These are phyloP conservation scores for Macrosiphum euphorbiae DNA, from an alignment of 2,888 invertebrate genomes.

Conservation along the genomic window DNA sequence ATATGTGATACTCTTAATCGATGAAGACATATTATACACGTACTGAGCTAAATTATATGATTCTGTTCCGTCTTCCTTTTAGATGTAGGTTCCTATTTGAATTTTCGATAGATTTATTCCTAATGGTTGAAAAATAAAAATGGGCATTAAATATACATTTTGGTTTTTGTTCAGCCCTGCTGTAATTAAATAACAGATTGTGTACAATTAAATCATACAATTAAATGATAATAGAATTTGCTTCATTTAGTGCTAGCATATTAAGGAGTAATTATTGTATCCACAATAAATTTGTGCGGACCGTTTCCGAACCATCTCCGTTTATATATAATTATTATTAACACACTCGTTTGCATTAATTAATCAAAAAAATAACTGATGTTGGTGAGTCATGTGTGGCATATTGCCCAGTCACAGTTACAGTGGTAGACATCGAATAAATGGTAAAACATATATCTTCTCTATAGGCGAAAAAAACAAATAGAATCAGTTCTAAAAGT, in stretches of 20 bases:
- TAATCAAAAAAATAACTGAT: constrained; percentile 17
- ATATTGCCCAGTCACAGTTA: constrained; percentile 37
- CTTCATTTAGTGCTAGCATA: background rate
- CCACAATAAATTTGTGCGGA: background rate
- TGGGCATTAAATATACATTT: background rate
- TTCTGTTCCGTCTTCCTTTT: background rate
- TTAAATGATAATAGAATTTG: background rate
- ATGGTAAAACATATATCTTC: background rate
- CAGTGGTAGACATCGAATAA: constrained; percentile 20
- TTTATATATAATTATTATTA: constrained; percentile 17
- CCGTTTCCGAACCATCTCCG: background rate
- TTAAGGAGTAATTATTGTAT: background rate
- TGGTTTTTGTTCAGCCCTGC: background rate
- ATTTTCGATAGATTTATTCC: background rate
- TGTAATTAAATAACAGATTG: background rate
- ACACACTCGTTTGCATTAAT: constrained; percentile 10
- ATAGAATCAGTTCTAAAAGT: background rate
- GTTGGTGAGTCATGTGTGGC: constrained; percentile 36
- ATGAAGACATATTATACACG: background rate
- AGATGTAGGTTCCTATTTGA: background rate
- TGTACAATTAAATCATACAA: background rate
- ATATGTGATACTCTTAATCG: background rate
- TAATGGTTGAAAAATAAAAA: background rate
- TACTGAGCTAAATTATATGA: background rate
- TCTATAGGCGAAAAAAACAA: background rate